Evolutionary conservation across 2,888 invertebrate species (phyloP).

Genomic region (Petrolisthes manimaculis): DNA sequence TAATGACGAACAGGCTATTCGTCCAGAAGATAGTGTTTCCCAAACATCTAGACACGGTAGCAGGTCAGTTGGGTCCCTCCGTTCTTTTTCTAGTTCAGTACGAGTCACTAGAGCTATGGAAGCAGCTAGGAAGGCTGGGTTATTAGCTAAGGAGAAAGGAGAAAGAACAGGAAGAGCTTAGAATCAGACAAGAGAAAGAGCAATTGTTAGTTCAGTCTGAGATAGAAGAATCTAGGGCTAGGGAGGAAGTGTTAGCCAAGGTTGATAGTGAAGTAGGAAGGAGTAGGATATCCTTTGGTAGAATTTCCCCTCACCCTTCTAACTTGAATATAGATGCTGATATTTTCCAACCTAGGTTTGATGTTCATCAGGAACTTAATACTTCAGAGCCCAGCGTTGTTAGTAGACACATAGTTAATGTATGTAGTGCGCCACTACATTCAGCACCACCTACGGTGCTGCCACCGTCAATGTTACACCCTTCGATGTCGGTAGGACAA

Average conservation of each 20-base stretch:
- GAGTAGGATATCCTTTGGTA: not conserved
- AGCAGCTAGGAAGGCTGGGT: not conserved
- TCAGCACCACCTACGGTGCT: no score
- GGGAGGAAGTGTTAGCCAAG: not conserved
- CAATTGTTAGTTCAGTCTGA: not conserved
- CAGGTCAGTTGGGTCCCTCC: not conserved
- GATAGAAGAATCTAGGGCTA: slow-evolving; percentile 1
- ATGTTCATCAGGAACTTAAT: not conserved
- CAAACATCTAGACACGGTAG: not conserved
- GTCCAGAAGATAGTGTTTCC: slow-evolving; percentile 4
- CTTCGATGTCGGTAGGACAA: no score
- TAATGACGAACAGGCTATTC: not conserved
- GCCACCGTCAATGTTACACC: no score
- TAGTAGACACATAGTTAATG: not conserved
- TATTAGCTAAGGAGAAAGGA: not conserved
- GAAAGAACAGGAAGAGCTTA: not conserved
- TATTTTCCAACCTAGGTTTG: not conserved
- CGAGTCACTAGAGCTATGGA: not conserved
- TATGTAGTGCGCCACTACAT: not conserved
- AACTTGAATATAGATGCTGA: slow-evolving; percentile 6
- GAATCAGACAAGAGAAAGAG: not conserved
- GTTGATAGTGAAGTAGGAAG: not conserved
- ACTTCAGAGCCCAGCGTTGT: not conserved
- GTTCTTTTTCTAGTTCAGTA: not conserved
- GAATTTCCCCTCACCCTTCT: slow-evolving; percentile 1